A percentile compares a stretch with the other conserved stretches of the same genome.
Conservation (phyloP, 1,140 invertebrate species). For the Magallana ariakensis region DNA sequence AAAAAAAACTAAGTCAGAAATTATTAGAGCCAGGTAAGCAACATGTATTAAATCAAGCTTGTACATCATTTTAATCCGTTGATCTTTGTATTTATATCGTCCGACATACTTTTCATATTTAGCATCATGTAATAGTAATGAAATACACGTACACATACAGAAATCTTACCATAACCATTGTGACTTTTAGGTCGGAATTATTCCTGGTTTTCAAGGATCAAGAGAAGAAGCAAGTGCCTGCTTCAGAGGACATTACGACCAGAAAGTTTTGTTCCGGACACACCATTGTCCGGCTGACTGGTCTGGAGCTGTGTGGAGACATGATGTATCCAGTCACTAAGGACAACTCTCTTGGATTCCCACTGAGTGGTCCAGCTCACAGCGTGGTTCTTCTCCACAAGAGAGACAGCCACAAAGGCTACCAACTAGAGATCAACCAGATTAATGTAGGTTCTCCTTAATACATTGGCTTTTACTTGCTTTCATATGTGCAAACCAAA, state of each 20-base stretch:
- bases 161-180: too few species aligned
- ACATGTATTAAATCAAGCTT: too few species aligned
- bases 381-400: constrained; percentile 90
- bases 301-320: constrained; percentile 90
- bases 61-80: too few species aligned
- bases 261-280: constrained; percentile 82
- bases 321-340: constrained; percentile 86
- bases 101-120: too few species aligned
- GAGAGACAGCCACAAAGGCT: constrained; percentile 84
- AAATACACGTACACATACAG: too few species aligned
- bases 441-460: constrained; percentile 63
- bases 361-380: constrained; percentile 89
- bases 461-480: too few species aligned
- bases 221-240: constrained; percentile 72
- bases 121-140: too few species aligned
- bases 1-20: too few species aligned
- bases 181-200: constrained; percentile 71
- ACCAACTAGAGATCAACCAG: constrained; percentile 78
- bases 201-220: constrained; percentile 69
- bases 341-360: constrained; percentile 84
- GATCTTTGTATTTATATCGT: too few species aligned
- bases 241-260: constrained; percentile 81
- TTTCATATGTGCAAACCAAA: too few species aligned
- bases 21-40: too few species aligned
- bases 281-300: constrained; percentile 82